Conservation (phyloP, 2,888 invertebrate genomes). For the Calameuta filiformis region DNA sequence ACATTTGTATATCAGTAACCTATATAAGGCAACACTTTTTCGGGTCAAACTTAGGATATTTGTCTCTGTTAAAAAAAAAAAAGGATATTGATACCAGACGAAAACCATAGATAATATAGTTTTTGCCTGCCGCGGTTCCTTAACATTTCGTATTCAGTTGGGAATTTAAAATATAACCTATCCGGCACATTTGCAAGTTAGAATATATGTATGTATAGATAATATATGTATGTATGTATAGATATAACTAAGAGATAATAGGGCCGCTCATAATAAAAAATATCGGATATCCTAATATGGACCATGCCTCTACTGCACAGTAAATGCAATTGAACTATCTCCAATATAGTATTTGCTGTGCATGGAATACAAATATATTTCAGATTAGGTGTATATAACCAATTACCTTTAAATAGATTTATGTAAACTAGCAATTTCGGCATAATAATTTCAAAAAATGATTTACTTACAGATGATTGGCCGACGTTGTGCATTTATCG, state of each 20-base stretch:
- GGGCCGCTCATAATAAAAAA: neutral
- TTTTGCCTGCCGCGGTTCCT: neutral
- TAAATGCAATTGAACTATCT: too few relatives aligned
- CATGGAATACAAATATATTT: too few relatives aligned
- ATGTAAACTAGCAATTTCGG: neutral
- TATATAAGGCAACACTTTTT: neutral
- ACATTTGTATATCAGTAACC: neutral
- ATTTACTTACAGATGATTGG: constrained; percentile 59
- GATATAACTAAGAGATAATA: neutral
- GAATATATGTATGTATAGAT: too few relatives aligned
- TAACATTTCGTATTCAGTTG: neutral
- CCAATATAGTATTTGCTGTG: too few relatives aligned
- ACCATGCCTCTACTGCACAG: neutral
- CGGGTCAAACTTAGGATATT: neutral
- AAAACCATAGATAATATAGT: neutral
- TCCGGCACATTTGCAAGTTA: neutral
- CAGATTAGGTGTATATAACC: too few relatives aligned
- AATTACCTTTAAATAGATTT: neutral
- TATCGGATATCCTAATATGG: neutral
- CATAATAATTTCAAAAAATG: neutral
- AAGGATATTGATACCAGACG: neutral
- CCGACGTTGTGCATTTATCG: constrained; percentile 57
- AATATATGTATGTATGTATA: too few relatives aligned
- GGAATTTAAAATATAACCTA: neutral
- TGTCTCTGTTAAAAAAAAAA: neutral